Conservation (phyloP, 2,888 invertebrate species). For the Diabrotica balteata region DNA sequence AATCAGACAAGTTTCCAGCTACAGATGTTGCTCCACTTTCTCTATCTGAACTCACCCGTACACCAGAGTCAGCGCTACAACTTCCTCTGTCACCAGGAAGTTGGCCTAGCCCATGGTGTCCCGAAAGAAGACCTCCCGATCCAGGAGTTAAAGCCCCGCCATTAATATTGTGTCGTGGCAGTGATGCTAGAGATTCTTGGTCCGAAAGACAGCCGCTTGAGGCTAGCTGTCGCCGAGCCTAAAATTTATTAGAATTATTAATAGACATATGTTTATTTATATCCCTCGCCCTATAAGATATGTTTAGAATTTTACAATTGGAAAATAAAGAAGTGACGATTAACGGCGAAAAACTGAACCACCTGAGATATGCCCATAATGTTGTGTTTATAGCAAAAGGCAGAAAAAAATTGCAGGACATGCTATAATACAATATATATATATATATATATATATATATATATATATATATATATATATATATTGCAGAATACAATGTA, state of each 20-base stretch:
- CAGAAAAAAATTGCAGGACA: too few relatives aligned
- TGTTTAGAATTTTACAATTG: too few relatives aligned
- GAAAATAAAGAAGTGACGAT: not conserved
- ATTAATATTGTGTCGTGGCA: slow-evolving; percentile 66
- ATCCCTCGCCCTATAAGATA: too few relatives aligned
- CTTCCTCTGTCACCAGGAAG: slow-evolving; percentile 77
- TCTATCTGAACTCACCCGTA: slow-evolving; percentile 82
- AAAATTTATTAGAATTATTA: slow-evolving; percentile 26
- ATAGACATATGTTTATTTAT: not conserved
- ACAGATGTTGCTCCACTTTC: slow-evolving; percentile 83
- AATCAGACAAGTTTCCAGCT: slow-evolving; percentile 82
- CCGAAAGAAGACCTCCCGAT: slow-evolving; percentile 62
- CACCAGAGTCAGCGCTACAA: slow-evolving; percentile 87
- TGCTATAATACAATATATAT: too few relatives aligned
- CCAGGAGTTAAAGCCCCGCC: slow-evolving; percentile 72
- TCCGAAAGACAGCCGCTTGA: slow-evolving; percentile 84
- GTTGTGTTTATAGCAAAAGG: too few relatives aligned
- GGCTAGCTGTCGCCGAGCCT: slow-evolving; percentile 78
- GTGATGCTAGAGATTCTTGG: slow-evolving; percentile 78
- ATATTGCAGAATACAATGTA: too few relatives aligned
- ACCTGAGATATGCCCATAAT: not conserved
- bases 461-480: too few relatives aligned
- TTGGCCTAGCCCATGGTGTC: slow-evolving; percentile 62
- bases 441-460: too few relatives aligned
- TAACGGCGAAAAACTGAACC: not conserved